Conservation (phyloP, 2,888 invertebrate genomes). For the Tortrix viridana region DNA sequence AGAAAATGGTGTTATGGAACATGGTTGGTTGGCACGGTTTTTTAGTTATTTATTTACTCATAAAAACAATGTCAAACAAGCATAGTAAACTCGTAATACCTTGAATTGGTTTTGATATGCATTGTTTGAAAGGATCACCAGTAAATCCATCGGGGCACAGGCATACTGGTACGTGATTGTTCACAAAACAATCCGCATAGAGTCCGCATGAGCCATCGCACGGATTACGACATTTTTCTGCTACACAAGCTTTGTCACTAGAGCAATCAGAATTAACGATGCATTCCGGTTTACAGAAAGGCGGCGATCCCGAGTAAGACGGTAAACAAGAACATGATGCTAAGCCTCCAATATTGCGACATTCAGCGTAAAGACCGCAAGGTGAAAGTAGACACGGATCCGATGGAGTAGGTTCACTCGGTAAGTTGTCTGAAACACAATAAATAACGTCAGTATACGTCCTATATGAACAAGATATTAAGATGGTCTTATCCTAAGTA, state of each 20-base stretch:
- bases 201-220: conserved; percentile 88
- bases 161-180: conserved; percentile 90
- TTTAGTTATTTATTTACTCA: background rate
- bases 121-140: conserved; percentile 89
- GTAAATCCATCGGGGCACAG: conserved; percentile 86
- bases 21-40: too few relatives aligned
- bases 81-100: conserved; percentile 49
- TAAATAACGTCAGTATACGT: too few relatives aligned
- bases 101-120: conserved; percentile 80
- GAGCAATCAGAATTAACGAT: conserved; percentile 87
- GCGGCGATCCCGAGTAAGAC: conserved; percentile 86
- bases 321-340: conserved; percentile 89
- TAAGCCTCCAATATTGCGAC: conserved; percentile 87
- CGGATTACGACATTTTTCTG: conserved; percentile 88
- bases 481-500: too few relatives aligned
- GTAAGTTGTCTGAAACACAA: conserved; percentile 58
- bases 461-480: too few relatives aligned
- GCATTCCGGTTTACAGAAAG: conserved; percentile 87
- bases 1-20: background rate
- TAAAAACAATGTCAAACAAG: background rate
- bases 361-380: conserved; percentile 90
- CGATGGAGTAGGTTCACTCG: conserved; percentile 63
- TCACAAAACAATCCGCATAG: conserved; percentile 87
- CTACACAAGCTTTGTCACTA: conserved; percentile 86
- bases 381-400: conserved; percentile 90